Percentiles rank a stretch among this genome's conserved stretches.
phyloP scores from a whole-genome alignment of 2,797 vertebrate genomes.

The Aulostomus chinensis region DNA sequence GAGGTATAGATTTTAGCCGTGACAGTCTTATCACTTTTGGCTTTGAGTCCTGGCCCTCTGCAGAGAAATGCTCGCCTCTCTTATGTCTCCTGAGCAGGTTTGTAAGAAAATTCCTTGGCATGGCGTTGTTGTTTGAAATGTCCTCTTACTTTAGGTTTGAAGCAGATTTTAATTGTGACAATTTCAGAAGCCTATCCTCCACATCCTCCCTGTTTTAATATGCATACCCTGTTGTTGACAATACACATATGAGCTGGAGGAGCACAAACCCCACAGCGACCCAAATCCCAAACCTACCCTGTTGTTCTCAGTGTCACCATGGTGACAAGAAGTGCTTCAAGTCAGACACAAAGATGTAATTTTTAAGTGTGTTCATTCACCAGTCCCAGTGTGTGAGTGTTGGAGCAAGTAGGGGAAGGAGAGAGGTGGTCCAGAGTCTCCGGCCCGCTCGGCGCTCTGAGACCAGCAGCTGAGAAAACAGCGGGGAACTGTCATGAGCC shows the following conservation, averaged over 20 bases:
- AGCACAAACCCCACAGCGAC: slow-evolving; percentile 40
- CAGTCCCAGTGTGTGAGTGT: slow-evolving; percentile 4
- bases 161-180: no score
- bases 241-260: slow-evolving; percentile 32
- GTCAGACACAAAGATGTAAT: slow-evolving; percentile 60
- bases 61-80: no score
- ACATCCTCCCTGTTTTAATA: slow-evolving; percentile 8
- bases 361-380: slow-evolving; percentile 29
- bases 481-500: slow-evolving; percentile 56
- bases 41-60: slow-evolving; percentile 36
- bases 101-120: no score
- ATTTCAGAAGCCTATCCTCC: slow-evolving; percentile 4
- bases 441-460: slow-evolving; percentile 26
- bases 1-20: slow-evolving; percentile 52
- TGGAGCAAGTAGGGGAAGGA: slow-evolving; percentile 2
- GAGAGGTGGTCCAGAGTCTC: slow-evolving; percentile 33
- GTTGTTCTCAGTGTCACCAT: slow-evolving; percentile 67
- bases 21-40: no score
- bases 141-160: no score
- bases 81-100: no score
- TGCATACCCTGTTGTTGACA: slow-evolving; percentile 41
- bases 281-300: slow-evolving; percentile 48
- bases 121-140: no score
- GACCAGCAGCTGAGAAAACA: slow-evolving; percentile 64
- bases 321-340: slow-evolving; percentile 52